A percentile compares a stretch with the other conserved stretches of the same genome.
Evolutionary conservation across 2,797 vertebrate species (phyloP).

Genomic region (Orientallactaga sibirica): DNA sequence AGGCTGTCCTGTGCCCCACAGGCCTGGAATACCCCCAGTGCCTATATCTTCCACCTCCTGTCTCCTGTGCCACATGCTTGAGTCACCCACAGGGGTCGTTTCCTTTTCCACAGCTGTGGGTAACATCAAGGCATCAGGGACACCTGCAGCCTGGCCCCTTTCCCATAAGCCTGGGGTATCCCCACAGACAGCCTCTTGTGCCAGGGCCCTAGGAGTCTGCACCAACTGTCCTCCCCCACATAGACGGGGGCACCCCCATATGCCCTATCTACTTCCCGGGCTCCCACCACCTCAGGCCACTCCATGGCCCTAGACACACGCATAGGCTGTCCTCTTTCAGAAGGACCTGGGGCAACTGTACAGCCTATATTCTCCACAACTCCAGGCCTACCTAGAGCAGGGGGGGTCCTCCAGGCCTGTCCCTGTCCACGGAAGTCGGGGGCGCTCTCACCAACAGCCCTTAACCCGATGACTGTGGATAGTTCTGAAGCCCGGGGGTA

Average conservation of each 20-base stretch:
- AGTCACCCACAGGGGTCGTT: neutral
- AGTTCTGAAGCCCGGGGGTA: neutral
- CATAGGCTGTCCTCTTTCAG: neutral
- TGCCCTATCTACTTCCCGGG: neutral
- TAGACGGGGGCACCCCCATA: neutral
- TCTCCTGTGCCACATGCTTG: neutral
- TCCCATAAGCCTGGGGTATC: neutral
- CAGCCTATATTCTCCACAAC: neutral
- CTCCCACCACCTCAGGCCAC: constrained; percentile 25
- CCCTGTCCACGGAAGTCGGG: neutral
- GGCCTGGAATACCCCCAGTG: constrained; percentile 2
- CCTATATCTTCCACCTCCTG: neutral
- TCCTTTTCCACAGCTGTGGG: neutral
- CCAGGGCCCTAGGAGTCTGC: neutral
- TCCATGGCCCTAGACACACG: neutral
- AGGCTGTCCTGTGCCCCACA: constrained; percentile 23
- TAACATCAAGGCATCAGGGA: neutral
- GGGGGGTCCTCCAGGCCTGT: neutral
- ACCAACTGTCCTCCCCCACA: neutral
- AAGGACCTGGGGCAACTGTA: neutral
- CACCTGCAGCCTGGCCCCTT: neutral
- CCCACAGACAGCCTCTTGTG: constrained; percentile 18
- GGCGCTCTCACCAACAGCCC: neutral
- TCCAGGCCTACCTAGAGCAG: neutral
- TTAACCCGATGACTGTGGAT: neutral